Evolutionary conservation across 37 sponge, comb jelly and placozoan genomes (phyloP), one percentile per base, ranked within the genome.

Genomic region (Axinella damicornis): DNA sequence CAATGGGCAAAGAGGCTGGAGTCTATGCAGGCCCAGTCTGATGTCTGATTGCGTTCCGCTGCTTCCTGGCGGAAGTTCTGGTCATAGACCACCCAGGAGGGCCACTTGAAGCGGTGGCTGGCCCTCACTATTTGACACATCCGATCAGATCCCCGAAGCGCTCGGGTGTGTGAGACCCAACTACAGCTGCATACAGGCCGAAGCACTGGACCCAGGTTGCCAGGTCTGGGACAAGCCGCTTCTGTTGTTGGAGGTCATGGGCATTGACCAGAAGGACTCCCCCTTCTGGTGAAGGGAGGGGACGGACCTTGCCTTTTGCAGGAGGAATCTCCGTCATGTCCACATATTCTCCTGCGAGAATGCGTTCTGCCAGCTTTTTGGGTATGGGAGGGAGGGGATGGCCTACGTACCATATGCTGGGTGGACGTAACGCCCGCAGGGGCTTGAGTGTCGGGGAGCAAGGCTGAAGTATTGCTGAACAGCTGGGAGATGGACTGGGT

Each of bases 131-230:
- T 62, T 5, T 62, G 64, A 13, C 64, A 62, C 64, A 62, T 62
- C 2, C 11, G 11, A 27, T 13, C 64, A 62, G 64, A 13, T 62
- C 64, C 24, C 11, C 5, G 24, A 62, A 6, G 64, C 64, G 64
- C 11, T 62, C 64, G 5, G 64, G 64, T 6, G 24, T 6, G 2
- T 27, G 24, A 62, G 64, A 28, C 11, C 64, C 4, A 11, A 62
- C 11, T 24, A 62, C 12, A 13, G 64, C 64, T 6, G 28, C 11
- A 13, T 62, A 62, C 27, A 62, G 5, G 5, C 11, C 5, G 12
- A 62, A 62, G 12, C 64, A 62, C 64, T 62, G 64, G 5, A 62
- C 64, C 64, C 64, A 62, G 64, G 28, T 27, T 27, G 27, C 64
- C 28, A 62, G 64, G 64, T 62, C 64, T 24, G 64, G 64, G 12